Evolutionary conservation across 2,888 invertebrate species (phyloP), one percentile per base, ranked within the genome.

Genomic region (Parnassius apollo): DNA sequence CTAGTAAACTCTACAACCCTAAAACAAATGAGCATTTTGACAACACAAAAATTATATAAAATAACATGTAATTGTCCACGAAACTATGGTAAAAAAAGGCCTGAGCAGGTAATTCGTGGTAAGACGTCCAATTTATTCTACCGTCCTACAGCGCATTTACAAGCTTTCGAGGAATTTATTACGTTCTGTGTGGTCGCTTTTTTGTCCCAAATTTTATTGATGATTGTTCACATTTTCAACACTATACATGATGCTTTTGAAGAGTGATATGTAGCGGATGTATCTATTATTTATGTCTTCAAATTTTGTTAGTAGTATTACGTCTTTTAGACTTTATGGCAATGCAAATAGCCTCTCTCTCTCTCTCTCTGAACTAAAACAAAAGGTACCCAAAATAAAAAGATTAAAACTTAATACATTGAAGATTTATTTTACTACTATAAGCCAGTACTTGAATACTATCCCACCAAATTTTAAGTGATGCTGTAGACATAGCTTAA

Each of bases 51-150:
- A 71, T 74, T 68, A 76, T 69, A 68, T 66, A 64, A 70, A 75
- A 75, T 73, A 71, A 73, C 68, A 73, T 71, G 75, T 76, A 77
- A 78, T 76, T 71, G 75, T 71, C 67, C 65, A 66, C 69, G 71
- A 72, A 68, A 69, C 69, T 61, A 64, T 63, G 66, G 53, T 59
- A 50, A 57, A 49, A 49, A 64, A 63, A 56, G 22, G 42, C 49
- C 61, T 51, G 65, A 58, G 58, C 59, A 60, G 59, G 63, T 65
- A 62, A 64, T 68, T 62, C 67, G 57, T 62, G 56, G 59, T 55
- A 66, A 63, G 66, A 68, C 66, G 74, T 68, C 66, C 72, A 77
- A 78, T 78, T 75, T 76, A 73, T 78, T 79, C 77, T 73, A 76
- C 72, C 70, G 69, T 56, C 74, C 68, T 59, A 63, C 68, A 66